Conservation (phyloP, 2,797 vertebrate species). For the Ispidina lecontei region DNA sequence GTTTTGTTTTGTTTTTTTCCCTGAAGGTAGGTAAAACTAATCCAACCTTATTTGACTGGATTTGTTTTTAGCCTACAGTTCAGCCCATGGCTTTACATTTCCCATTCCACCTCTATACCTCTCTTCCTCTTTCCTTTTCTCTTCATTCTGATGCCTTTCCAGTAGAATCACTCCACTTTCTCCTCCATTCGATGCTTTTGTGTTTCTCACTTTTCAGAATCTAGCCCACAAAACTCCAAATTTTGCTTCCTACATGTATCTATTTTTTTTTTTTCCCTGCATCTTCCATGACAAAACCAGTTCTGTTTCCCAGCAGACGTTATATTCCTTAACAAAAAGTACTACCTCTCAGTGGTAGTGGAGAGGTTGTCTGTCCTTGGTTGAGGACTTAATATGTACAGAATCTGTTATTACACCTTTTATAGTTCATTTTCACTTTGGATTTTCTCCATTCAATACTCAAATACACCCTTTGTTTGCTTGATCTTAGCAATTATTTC, state of each 20-base stretch:
- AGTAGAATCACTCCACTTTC: not conserved
- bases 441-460: not conserved
- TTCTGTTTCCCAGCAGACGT: not conserved
- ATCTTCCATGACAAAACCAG: not conserved
- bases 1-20: not conserved
- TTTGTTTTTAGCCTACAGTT: not conserved
- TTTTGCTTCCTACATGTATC: not conserved
- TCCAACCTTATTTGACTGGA: not conserved
- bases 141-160: not conserved
- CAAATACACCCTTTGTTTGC: not conserved
- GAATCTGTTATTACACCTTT: not conserved
- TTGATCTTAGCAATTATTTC: not conserved
- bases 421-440: not conserved
- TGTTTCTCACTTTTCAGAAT: not conserved
- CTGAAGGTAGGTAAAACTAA: conserved; percentile 20
- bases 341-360: not conserved
- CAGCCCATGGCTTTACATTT: not conserved
- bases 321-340: not conserved
- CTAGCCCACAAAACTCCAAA: not conserved
- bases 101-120: not conserved
- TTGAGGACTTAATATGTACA: not conserved
- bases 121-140: not conserved
- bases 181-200: not conserved
- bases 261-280: not conserved
- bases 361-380: not conserved